Conservation (phyloP, 2,797 vertebrate genomes). For the Todus mexicanus region DNA sequence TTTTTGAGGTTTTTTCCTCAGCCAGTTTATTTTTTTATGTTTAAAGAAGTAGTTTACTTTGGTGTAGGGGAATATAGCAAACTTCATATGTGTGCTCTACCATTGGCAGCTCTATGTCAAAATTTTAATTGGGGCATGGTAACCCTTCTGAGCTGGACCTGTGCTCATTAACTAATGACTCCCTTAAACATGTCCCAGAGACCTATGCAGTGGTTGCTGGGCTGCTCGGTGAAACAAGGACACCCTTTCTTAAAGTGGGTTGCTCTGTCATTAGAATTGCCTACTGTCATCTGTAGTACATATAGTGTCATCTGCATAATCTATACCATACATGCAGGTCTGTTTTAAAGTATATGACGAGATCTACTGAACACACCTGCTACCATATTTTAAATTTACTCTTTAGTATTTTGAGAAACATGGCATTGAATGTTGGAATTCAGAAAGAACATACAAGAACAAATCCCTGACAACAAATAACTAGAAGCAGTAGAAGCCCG, state of each 20-base stretch:
- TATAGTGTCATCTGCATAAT: background rate
- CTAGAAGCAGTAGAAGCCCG: accelerated
- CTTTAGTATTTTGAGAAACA: background rate
- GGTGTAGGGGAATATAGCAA: background rate
- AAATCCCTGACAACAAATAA: background rate
- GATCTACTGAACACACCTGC: background rate
- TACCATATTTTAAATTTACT: background rate
- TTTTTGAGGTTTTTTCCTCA: background rate
- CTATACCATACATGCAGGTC: background rate
- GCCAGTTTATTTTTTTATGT: background rate
- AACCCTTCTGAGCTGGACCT: background rate
- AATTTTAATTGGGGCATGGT: background rate
- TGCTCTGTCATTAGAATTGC: background rate
- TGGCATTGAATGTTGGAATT: background rate
- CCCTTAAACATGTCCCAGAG: background rate
- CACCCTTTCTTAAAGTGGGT: background rate
- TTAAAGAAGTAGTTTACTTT: background rate
- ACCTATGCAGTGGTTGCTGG: background rate
- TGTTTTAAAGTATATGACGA: background rate
- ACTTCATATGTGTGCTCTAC: background rate
- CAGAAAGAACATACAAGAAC: background rate
- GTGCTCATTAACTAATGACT: background rate
- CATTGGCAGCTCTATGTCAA: background rate
- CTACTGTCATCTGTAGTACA: background rate
- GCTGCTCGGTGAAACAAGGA: background rate